Evolutionary conservation across 2,888 invertebrate genomes (phyloP).

Genomic region (Zonitis immaculata): DNA sequence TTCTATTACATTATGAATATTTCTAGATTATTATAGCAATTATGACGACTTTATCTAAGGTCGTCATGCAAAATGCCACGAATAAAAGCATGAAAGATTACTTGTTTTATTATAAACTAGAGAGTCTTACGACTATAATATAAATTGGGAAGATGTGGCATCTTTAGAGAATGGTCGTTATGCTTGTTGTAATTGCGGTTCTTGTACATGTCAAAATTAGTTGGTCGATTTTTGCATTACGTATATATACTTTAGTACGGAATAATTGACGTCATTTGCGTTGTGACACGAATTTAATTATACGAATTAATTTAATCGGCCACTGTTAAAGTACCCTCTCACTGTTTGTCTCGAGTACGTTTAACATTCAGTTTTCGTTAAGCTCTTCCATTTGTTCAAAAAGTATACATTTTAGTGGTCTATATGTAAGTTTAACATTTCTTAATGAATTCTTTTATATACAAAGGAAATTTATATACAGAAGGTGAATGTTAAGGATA

Average conservation of each 20-base stretch:
- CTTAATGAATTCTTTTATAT: conserved; percentile 13
- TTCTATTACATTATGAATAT: too few relatives aligned
- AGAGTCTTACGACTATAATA: too few relatives aligned
- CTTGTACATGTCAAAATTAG: not conserved
- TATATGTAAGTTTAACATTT: not conserved
- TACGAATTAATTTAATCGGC: conserved; percentile 7
- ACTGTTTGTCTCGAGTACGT: conserved; percentile 4
- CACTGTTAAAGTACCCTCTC: not conserved
- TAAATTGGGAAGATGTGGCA: too few relatives aligned
- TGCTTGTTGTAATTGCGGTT: not conserved
- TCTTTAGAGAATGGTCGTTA: too few relatives aligned
- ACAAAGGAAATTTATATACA: too few relatives aligned
- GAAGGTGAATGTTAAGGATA: too few relatives aligned
- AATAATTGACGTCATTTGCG: conserved; percentile 4
- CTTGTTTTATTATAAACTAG: too few relatives aligned
- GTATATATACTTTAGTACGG: not conserved
- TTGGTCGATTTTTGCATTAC: not conserved
- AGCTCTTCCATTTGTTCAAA: conserved; percentile 24
- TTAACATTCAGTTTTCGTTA: conserved; percentile 19
- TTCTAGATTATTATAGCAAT: too few relatives aligned
- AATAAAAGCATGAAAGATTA: too few relatives aligned
- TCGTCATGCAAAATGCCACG: too few relatives aligned
- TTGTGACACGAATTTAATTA: conserved; percentile 7
- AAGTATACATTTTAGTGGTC: not conserved
- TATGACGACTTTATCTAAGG: too few relatives aligned